Base-by-base conservation (phyloP, 2,113 vertebrate species). In the Caretta caretta region DNA sequence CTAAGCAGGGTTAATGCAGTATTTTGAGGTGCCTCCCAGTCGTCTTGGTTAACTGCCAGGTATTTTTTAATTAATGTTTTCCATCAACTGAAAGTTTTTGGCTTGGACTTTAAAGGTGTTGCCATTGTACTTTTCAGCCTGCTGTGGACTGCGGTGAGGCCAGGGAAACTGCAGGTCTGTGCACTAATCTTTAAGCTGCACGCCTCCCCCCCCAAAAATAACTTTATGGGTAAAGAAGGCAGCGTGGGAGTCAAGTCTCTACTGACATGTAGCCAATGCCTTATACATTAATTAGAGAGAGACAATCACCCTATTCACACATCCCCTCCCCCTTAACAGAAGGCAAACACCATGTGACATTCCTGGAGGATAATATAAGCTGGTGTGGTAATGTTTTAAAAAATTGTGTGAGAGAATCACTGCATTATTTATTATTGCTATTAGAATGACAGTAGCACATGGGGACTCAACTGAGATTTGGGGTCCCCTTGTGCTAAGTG, bases 1-100 rank as follows among this genome's bases (percentile, higher is more conserved):
- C 51, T 48, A 2, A 54, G 46, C 29, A 2, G 65, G 50, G 49
- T 93, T 35, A 79, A 11, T 2, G 0, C 0, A 0, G 1, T 20
- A 2, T 49, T 5, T 3, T 5, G 2, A 87, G 59, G 69, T 46
- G 48, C 54, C 90, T 90, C 50, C 85, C 75, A 83, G 85, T 84
- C 81, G 19, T 38, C 80, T 51, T 88, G 51, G 12, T 79, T 82
- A 46, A 4, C 48, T n/a, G 54, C 48, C 6, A 51, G 5, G 46
- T 22, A 48, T 3, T 65, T 90, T 90, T 89, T 51, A 87, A 82
- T 93, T 53, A 62, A 82, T 19, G 6, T 88, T 84, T 53, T 88
- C n/a, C 10, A 4, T 90, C 84, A 75, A 1, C 13, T 11, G 80
- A 53, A 53, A 81, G 75, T 78, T 78, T 76, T 46, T 78, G 1